Evolutionary conservation across 2,797 vertebrate genomes (phyloP).

Genomic region (Manis crassicaudata): DNA sequence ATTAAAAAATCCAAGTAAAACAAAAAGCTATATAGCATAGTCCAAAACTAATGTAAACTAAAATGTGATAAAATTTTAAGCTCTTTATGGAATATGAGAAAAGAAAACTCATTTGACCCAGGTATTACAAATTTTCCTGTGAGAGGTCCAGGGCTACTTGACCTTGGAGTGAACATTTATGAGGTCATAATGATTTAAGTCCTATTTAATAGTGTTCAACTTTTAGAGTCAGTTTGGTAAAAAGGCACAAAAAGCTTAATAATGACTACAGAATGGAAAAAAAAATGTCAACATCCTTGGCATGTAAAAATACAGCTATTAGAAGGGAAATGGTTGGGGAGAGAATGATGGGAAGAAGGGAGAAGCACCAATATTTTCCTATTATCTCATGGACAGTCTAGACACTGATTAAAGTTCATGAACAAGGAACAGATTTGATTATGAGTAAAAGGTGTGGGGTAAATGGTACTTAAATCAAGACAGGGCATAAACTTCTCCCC

Average conservation of each 20-base stretch:
- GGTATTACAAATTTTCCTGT: neutral
- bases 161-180: neutral
- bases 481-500: neutral
- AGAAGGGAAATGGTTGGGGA: neutral
- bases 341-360: neutral
- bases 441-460: neutral
- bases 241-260: neutral
- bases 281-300: neutral
- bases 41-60: neutral
- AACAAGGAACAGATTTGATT: neutral
- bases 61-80: constrained; percentile 32
- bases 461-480: neutral
- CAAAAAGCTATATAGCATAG: neutral
- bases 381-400: neutral
- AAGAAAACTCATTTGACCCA: constrained; percentile 17
- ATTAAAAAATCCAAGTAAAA: neutral
- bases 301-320: neutral
- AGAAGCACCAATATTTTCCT: neutral
- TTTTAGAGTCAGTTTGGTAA: neutral
- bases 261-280: neutral
- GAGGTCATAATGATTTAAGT: neutral
- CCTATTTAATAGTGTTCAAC: neutral
- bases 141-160: neutral
- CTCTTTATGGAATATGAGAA: neutral
- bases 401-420: neutral